phyloP scores from a whole-genome alignment of 2,888 invertebrate genomes.

The Platerodrilus igneus region DNA sequence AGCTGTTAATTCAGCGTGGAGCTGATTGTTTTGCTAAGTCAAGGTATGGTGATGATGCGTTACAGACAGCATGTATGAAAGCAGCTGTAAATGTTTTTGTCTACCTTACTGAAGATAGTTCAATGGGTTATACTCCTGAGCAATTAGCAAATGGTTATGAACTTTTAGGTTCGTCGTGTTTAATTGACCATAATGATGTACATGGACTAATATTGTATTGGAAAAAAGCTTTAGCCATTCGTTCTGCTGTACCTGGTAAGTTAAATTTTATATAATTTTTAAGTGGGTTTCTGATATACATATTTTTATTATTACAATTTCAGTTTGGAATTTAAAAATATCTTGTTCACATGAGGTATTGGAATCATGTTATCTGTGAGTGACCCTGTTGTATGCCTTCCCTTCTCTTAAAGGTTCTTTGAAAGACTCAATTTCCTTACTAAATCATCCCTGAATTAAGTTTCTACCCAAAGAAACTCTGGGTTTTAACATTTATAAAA shows the following conservation, averaged over 20 bases:
- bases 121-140: conserved; percentile 59
- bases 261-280: too few relatives aligned
- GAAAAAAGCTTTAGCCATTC: conserved; percentile 70
- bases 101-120: conserved; percentile 62
- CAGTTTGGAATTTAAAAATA: too few relatives aligned
- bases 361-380: too few relatives aligned
- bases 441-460: too few relatives aligned
- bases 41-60: conserved; percentile 81
- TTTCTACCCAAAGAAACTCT: too few relatives aligned
- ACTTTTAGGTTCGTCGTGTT: conserved; percentile 79
- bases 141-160: conserved; percentile 82
- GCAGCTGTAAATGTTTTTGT: conserved; percentile 69
- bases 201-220: conserved; percentile 68
- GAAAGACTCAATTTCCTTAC: too few relatives aligned
- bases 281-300: too few relatives aligned
- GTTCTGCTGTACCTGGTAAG: conserved; percentile 45
- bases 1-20: conserved; percentile 71
- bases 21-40: conserved; percentile 74
- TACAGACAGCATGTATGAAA: conserved; percentile 81
- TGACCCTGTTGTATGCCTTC: too few relatives aligned
- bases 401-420: too few relatives aligned
- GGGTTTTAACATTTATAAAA: too few relatives aligned
- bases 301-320: too few relatives aligned
- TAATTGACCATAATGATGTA: conserved; percentile 82
- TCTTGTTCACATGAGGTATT: too few relatives aligned